Base-by-base conservation (phyloP, 2,113 vertebrate species). In the Pituophis catenifer region DNA sequence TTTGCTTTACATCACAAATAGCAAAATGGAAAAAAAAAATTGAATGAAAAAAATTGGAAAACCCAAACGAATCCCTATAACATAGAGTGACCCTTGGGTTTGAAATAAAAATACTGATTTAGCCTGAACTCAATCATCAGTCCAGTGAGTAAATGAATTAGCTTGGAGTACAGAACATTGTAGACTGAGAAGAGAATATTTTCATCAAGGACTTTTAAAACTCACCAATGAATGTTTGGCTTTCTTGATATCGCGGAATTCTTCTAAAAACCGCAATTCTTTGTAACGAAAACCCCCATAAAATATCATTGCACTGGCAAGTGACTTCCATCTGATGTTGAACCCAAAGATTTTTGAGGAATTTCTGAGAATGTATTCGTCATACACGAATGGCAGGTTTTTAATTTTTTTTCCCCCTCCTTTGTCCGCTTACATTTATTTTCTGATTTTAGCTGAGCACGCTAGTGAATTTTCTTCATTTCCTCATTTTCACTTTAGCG, bases 11-110 rank as follows among this genome's bases (percentile, higher is more conserved):
- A 12, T n/a, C 90, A 17, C 92, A 94, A 89, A 95, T 86, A 96
- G 55, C 92, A 44, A 92, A 57, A 57, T 95, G 94, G 92, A 95
- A 94, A 92, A 95, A 92, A 9, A 91, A n/a, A 57, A 52, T 19
- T 94, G 94, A 92, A 90, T 94, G 89, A n/a, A 65, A 65, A 91
- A 26, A 59, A 52, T 62, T 94, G 94, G 92, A 90, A 65, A 65
- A 29, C 10, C 62, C 62, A n/a, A n/a, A 70, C 5, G 0, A 33
- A 33, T 15, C 65, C 12, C 26, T 13, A 4, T 94, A 88, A 97
- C 98, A 97, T 97, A 97, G 95, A 97, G 96, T 94, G 97, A 97
- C 97, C 97, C 96, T 97, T 98, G 97, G 98, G 97, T 97, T 97
- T 97, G 97, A 97, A 97, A 91, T 90, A 94, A 91, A 62, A 94